phyloP scores from a whole-genome alignment of 2,797 vertebrate species.

The Pempheris klunzingeri region DNA sequence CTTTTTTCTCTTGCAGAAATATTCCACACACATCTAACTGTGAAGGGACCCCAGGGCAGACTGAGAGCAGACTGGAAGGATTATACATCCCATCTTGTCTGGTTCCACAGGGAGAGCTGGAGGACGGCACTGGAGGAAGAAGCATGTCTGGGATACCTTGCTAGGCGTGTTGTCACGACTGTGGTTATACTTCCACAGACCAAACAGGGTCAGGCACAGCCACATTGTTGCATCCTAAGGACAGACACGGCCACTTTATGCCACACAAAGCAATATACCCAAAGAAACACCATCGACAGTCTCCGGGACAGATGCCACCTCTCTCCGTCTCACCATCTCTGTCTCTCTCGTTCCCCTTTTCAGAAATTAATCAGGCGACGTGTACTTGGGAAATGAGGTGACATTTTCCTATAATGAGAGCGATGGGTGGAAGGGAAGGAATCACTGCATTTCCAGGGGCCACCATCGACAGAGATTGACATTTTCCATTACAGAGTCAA shows the following conservation, averaged over 20 bases:
- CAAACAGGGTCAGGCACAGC: neutral
- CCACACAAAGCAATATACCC: slow-evolving; percentile 7
- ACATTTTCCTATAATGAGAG: slow-evolving; percentile 87
- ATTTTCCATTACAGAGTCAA: slow-evolving; percentile 89
- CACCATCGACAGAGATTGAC: slow-evolving; percentile 84
- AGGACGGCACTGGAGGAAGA: slow-evolving; percentile 6
- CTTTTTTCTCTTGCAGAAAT: neutral
- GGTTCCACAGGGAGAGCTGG: neutral
- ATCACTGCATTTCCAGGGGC: slow-evolving; percentile 70
- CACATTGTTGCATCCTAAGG: slow-evolving; percentile 1
- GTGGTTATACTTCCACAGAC: neutral
- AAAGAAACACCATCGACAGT: slow-evolving; percentile 17
- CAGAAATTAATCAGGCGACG: slow-evolving; percentile 82
- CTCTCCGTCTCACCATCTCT: slow-evolving; percentile 62
- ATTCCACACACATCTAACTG: neutral
- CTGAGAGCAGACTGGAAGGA: neutral
- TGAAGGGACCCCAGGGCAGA: neutral
- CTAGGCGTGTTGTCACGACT: neutral
- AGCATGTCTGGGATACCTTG: neutral
- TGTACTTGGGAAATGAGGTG: slow-evolving; percentile 85
- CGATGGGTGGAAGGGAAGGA: slow-evolving; percentile 73
- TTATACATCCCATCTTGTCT: slow-evolving; percentile 7
- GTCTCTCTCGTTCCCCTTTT: slow-evolving; percentile 57
- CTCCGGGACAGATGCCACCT: slow-evolving; percentile 56
- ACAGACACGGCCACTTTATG: slow-evolving; percentile 9